These are phyloP conservation scores for Eulithis testata DNA, from an alignment of 2,888 invertebrate genomes.

Conservation along the genomic window DNA sequence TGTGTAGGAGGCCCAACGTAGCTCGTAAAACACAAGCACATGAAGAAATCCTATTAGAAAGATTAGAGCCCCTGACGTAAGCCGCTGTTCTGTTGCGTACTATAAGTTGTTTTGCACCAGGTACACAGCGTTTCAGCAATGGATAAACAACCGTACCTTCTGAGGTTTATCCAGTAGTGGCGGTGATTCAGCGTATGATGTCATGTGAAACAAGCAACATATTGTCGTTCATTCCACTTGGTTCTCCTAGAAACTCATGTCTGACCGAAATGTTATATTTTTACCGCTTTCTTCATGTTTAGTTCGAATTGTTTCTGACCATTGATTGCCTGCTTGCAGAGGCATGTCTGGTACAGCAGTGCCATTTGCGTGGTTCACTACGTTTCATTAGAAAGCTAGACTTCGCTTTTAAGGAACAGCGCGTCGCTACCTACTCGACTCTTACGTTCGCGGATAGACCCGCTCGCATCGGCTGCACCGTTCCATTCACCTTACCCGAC, in stretches of 20 bases:
- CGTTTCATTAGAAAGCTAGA: conserved; percentile 78
- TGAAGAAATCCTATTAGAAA: conserved; percentile 58
- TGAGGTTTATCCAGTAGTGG: conserved; percentile 14
- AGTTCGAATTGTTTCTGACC: conserved; percentile 8
- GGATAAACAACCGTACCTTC: conserved; percentile 28
- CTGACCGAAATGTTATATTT: conserved; percentile 16
- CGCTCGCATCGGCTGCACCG: conserved; percentile 75
- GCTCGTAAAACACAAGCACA: conserved; percentile 49
- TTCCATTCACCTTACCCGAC: conserved; percentile 82
- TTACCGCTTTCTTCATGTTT: conserved; percentile 38
- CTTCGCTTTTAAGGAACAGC: conserved; percentile 62
- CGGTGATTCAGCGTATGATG: conserved; percentile 32
- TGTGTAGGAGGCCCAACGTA: conserved; percentile 47
- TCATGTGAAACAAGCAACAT: conserved; percentile 22
- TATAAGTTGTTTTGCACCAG: conserved; percentile 25
- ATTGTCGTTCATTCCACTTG: conserved; percentile 15
- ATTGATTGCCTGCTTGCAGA: conserved; percentile 34
- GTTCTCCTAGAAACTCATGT: conserved; percentile 13
- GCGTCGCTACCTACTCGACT: conserved; percentile 53
- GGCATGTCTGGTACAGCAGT: conserved; percentile 21
- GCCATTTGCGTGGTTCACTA: conserved; percentile 46
- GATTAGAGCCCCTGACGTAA: conserved; percentile 54
- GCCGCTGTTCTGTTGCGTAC: conserved; percentile 43
- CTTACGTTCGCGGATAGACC: conserved; percentile 56
- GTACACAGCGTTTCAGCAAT: conserved; percentile 14